Base-by-base conservation (phyloP, 2,113 vertebrate species). In the Hymenochirus boettgeri region DNA sequence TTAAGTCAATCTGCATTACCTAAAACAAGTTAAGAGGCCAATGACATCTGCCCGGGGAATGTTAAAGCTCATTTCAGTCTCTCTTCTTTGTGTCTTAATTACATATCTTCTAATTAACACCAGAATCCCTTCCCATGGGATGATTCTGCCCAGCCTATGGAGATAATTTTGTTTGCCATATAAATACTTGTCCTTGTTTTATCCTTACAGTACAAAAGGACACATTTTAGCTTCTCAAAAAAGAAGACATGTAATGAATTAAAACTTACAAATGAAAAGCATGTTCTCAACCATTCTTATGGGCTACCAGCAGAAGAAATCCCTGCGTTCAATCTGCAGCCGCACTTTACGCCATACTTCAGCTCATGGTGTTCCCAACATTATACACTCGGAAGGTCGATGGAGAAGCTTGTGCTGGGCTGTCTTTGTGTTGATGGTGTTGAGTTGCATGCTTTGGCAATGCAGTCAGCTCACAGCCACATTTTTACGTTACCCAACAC, bases 331-430 rank as follows among this genome's bases (percentile, higher is more conserved):
- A 25, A 71, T 71, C 15, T 71, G 62, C 56, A 65, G 24, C 42
- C 62, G 18, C 22, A 61, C 70, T 12, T 35, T 71, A 21, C 50
- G 42, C 48, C 48, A 71, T 15, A 71, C 70, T 21, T 60, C 56
- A 29, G 70, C 70, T 21, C 70, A 71, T 59, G 62, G 70, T 3
- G 62, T 71, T 48, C 63, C 70, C 37, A 65, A 53, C 46, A 71
- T 71, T 29, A 65, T 71, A 17, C 35, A 51, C 18, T 71, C 70
- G 11, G 53, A 47, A 24, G 50, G 39, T n/a, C 29, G 26, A 10
- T 65, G 48, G 62, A 62, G 63, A 31, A 65, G 60, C 27, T 65
- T 57, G n/a, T 71, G 56, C 24, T 65, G 70, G 70, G 52, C 63
- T 6, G 39, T 52, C 19, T 71, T 71, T 56, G 70, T 71, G 9